Conservation (phyloP, 2,113 vertebrate species). For the Colistium nudipinnis region DNA sequence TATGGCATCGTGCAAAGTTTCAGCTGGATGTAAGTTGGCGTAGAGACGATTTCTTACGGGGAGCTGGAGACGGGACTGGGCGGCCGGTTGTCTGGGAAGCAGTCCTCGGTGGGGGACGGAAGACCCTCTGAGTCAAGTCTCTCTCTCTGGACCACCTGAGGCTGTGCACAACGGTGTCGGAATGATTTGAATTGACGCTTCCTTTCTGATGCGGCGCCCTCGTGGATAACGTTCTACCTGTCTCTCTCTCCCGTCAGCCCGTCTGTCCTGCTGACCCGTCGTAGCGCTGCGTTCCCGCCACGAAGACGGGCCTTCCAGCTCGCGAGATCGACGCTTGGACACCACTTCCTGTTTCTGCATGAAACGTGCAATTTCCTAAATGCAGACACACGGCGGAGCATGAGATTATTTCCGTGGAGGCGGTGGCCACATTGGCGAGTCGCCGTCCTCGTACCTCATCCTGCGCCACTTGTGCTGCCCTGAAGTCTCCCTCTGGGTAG, state of each 20-base stretch:
- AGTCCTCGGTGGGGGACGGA: constrained; percentile 72
- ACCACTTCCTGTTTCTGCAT: constrained; percentile 85
- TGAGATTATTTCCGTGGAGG: no score
- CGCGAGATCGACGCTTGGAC: constrained; percentile 70
- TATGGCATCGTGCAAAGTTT: no score
- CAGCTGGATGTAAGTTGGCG: no score
- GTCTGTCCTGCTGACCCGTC: constrained; percentile 63
- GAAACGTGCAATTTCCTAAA: constrained; percentile 84
- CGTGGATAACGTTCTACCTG: constrained; percentile 53
- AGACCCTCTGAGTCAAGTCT: constrained; percentile 76
- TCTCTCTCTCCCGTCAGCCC: constrained; percentile 61
- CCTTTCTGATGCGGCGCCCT: no score
- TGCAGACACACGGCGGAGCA: background rate
- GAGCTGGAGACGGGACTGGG: constrained; percentile 49
- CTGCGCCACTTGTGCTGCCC: constrained; percentile 80
- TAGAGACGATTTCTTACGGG: constrained; percentile 54
- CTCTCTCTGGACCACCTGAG: constrained; percentile 70
- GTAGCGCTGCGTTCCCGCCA: constrained; percentile 64
- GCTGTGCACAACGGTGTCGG: background rate
- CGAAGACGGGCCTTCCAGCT: constrained; percentile 61
- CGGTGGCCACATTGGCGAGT: background rate
- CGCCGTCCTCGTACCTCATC: constrained; percentile 74
- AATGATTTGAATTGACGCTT: background rate
- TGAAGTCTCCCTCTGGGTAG: constrained; percentile 73
- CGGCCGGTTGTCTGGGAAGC: constrained; percentile 66